Evolutionary conservation across 2,888 invertebrate species (phyloP), one percentile per base, ranked within the genome.

Genomic region (Leucozona laternaria): DNA sequence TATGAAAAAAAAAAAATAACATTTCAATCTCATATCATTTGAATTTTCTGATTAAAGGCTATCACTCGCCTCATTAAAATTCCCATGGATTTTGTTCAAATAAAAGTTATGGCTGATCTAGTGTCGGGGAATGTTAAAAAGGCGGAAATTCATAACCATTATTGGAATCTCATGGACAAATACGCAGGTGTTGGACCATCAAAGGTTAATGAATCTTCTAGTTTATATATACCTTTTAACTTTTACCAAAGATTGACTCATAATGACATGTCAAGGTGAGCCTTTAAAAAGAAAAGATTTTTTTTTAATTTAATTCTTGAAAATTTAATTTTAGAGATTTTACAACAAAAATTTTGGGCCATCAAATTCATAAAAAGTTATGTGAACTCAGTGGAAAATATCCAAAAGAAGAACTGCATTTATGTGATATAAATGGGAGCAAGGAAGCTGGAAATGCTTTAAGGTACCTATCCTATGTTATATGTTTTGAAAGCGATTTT

Each of bases 381-480:
- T 77, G 77, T 28, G 37, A 77, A 7, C 11, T 77, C 2, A 77
- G 76, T 68, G 76, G 66, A 48, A 34, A 77, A 13, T 77, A 48
- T 22, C 22, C 50, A 4, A 53, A 53, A 6, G 37, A 50, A 37
- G 10, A 4, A 3, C 7, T 53, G 6, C 37, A 68, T 37, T 95
- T 96, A 89, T 98, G 98, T 90, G 97, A 98, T 90, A 97, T 98
- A 89, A 96, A 96, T 91, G 94, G 95, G 89, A 97, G 95, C 89
- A 94, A 94, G 3, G 94, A 94, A 48, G 97, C 97, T 60, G 98
- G 98, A 77, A 95, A 95, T 88, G 94, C 94, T 11, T 90, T 96
- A 1, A 93, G 94, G 91, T 91, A n/a, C n/a, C n/a, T n/a, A n/a
- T n/a, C n/a, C n/a, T n/a, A 71, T 50, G 88, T 57, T 37, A 2